These are phyloP conservation scores for Entomobrya multifasciata DNA, from an alignment of 2,888 invertebrate genomes.

Conservation along the genomic window DNA sequence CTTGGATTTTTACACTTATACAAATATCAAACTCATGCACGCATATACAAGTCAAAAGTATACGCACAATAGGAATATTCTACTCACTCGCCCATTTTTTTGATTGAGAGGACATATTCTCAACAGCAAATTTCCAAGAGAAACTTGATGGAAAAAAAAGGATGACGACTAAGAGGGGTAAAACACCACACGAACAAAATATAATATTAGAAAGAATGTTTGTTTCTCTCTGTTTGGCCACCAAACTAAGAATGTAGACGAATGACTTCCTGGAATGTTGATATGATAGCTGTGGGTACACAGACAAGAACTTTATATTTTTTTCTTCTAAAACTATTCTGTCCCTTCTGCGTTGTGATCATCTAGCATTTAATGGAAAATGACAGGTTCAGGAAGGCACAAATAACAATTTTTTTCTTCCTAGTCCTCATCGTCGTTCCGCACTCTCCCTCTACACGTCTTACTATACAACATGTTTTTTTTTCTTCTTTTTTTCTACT, in stretches of 20 bases:
- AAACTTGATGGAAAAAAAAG: background rate
- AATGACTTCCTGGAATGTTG: conserved; percentile 31
- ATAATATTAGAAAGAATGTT: conserved; percentile 31
- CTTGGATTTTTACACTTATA: conserved; percentile 15
- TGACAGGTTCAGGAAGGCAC: conserved; percentile 54
- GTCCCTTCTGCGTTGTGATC: conserved; percentile 40
- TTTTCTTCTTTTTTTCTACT: too few species aligned
- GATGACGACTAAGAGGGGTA: background rate
- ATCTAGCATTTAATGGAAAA: conserved; percentile 48
- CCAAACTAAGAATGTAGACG: conserved; percentile 23
- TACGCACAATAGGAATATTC: background rate
- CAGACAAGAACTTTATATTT: background rate
- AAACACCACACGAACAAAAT: too few species aligned
- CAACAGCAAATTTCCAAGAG: background rate
- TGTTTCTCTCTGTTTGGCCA: too few species aligned
- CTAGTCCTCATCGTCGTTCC: background rate
- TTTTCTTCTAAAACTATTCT: conserved; percentile 2
- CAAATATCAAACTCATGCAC: too few species aligned
- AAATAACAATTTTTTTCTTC: conserved; percentile 43
- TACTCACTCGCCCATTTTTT: background rate
- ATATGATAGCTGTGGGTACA: conserved; percentile 11
- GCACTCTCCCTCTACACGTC: background rate
- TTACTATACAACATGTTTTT: background rate
- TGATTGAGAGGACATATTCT: conserved; percentile 37
- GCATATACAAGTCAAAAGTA: background rate